Conservation (phyloP, 2,797 vertebrate species). For the Amblyraja radiata region DNA sequence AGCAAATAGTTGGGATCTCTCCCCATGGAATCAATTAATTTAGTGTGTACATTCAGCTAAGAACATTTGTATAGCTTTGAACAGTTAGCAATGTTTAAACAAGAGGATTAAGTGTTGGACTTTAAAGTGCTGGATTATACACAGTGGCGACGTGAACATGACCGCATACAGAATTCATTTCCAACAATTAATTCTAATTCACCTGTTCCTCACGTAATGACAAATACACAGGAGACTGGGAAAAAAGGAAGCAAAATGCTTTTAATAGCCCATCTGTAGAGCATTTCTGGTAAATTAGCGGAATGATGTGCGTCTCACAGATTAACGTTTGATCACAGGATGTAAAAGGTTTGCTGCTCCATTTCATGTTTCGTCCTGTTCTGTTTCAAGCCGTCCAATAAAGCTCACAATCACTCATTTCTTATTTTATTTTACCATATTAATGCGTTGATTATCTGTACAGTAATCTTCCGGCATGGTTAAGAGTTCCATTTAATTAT, state of each 20-base stretch:
- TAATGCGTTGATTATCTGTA: neutral
- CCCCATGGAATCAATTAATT: neutral
- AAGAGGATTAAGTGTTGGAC: neutral
- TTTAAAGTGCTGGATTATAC: neutral
- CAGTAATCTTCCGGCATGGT: neutral
- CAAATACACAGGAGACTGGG: neutral
- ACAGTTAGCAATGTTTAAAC: neutral
- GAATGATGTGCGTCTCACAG: neutral
- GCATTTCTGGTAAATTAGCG: neutral
- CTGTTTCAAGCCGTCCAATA: neutral
- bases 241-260: neutral
- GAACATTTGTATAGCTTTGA: neutral
- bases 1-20: neutral
- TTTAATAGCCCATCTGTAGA: neutral
- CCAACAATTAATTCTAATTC: neutral
- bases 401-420: neutral
- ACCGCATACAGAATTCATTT: neutral
- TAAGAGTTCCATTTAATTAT: neutral
- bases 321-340: slow-evolving; percentile 26
- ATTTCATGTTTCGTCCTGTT: slow-evolving; percentile 3
- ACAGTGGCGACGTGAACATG: neutral
- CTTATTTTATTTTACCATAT: neutral
- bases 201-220: neutral
- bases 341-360: neutral
- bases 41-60: neutral